phyloP scores from a whole-genome alignment of 2,888 invertebrate genomes.

The Dione juno region DNA sequence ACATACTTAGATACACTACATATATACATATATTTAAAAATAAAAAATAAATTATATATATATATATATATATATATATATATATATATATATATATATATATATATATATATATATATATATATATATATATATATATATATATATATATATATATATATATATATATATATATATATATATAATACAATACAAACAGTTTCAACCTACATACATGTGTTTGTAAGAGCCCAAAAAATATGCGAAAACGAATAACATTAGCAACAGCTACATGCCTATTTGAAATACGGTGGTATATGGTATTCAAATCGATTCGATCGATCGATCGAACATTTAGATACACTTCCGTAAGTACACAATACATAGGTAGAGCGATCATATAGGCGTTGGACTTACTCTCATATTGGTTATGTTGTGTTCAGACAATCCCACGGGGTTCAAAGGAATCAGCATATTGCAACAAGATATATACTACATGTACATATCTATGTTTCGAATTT shows the following conservation, averaged over 20 bases:
- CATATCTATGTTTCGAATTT: neutral
- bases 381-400: constrained; percentile 2
- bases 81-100: too few relatives aligned
- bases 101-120: too few relatives aligned
- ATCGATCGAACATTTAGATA: neutral
- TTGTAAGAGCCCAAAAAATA: neutral
- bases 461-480: neutral
- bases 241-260: neutral
- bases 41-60: too few relatives aligned
- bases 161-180: too few relatives aligned
- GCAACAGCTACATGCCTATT: neutral
- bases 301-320: constrained; percentile 10
- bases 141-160: too few relatives aligned
- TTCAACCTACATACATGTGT: too few relatives aligned
- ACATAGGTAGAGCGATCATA: neutral
- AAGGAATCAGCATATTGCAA: constrained; percentile 35
- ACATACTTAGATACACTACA: too few relatives aligned
- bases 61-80: too few relatives aligned
- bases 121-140: too few relatives aligned
- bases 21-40: too few relatives aligned
- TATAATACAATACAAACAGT: too few relatives aligned
- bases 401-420: constrained; percentile 3
- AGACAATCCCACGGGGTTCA: constrained; percentile 27
- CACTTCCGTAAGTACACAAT: neutral
- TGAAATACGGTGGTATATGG: too few relatives aligned